Evolutionary conservation across 2,888 invertebrate genomes (phyloP).

Genomic region (Himalopsyche tibetana): DNA sequence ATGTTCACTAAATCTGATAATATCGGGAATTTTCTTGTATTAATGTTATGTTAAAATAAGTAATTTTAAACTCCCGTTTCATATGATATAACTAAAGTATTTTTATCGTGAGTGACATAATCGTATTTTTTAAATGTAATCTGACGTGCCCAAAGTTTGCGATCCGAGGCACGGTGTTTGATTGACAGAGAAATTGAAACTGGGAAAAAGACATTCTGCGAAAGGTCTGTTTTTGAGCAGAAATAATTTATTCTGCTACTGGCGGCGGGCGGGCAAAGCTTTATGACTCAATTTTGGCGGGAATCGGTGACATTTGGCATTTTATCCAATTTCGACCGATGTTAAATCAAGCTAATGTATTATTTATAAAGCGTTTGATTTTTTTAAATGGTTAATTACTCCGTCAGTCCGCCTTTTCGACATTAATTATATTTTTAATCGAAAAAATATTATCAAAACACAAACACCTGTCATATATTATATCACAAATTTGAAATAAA

Average conservation of each 20-base stretch:
- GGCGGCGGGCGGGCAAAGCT: constrained; percentile 4
- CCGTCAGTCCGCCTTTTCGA: background rate
- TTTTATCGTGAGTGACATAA: too few species aligned
- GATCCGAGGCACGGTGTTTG: background rate
- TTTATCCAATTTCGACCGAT: constrained; percentile 16
- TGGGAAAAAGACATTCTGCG: constrained; percentile 36
- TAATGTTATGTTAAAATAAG: too few species aligned
- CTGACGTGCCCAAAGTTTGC: background rate
- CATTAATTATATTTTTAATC: too few species aligned
- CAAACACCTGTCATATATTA: too few species aligned
- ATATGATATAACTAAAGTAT: too few species aligned
- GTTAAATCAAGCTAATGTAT: background rate
- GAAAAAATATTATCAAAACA: too few species aligned
- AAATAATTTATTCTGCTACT: constrained; percentile 34
- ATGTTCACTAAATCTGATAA: too few species aligned
- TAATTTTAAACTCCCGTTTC: too few species aligned
- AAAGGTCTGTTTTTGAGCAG: constrained; percentile 44
- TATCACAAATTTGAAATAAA: too few species aligned
- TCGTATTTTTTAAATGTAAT: too few species aligned
- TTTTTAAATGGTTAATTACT: background rate
- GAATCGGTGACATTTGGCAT: constrained; percentile 36
- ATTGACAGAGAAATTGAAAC: constrained; percentile 46
- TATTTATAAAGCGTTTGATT: background rate
- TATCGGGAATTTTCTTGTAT: too few species aligned
- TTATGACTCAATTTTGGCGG: constrained; percentile 26